Conservation (phyloP, 2,888 invertebrate species). For the Phaonia tiefii region DNA sequence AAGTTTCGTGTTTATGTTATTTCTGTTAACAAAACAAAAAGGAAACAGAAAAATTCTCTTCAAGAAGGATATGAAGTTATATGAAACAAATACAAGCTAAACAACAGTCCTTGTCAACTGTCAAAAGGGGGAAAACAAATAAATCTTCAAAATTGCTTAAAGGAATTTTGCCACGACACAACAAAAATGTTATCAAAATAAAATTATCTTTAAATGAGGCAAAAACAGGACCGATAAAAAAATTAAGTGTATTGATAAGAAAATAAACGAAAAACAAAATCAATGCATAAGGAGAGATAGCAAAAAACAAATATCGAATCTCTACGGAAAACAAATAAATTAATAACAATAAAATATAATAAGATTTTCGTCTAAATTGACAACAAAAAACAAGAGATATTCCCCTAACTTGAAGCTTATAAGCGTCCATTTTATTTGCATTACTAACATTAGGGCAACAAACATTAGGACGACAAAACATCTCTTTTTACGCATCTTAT, state of each 20-base stretch:
- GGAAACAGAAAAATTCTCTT: background rate
- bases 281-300: background rate
- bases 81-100: background rate
- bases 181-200: background rate
- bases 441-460: conserved; percentile 6
- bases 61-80: background rate
- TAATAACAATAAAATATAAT: conserved; percentile 20
- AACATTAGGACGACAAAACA: background rate
- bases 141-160: conserved; percentile 1
- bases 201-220: background rate
- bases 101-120: background rate
- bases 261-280: background rate
- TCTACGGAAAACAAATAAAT: conserved; percentile 18
- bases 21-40: background rate
- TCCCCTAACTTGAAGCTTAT: conserved; percentile 22
- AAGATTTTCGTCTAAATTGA: conserved; percentile 10
- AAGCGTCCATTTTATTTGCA: conserved; percentile 33
- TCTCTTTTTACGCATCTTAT: background rate
- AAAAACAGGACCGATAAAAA: too few species aligned
- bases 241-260: background rate
- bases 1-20: background rate
- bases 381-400: background rate
- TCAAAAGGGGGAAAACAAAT: background rate
- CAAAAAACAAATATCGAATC: too few species aligned
- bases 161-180: background rate